Base-by-base conservation (phyloP, 2,797 vertebrate genomes). In the Sylvia borin region DNA sequence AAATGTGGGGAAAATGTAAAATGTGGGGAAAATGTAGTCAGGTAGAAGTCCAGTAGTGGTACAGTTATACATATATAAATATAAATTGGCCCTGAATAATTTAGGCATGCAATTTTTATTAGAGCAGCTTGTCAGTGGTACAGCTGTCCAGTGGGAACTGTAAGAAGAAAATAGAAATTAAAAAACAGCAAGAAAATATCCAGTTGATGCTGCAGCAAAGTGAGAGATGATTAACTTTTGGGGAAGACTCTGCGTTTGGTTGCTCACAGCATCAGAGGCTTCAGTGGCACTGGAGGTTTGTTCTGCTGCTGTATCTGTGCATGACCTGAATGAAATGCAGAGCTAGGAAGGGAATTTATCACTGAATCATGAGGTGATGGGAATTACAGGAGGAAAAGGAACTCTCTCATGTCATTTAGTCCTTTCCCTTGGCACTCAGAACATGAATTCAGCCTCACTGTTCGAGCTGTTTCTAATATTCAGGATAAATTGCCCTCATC, bases 401-500 rank as follows among this genome's bases (percentile, higher is more conserved):
- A 5, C 17, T 17, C 68, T 71, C 72, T 93, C 13, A 1, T 83
- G 82, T 91, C 73, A 73, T 75, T 91, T 70, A 79, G 47, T 32
- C 62, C 43, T 29, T 80, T 91, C 81, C 85, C 85, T 29, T 67
- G 93, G 54, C 85, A 84, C 79, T 17, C 18, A 78, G 85, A 73
- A 34, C 64, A 76, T 7, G 73, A 88, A 66, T 84, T 75, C 73
- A 64, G 89, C 9, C 64, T 93, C 61, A 1, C 71, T 64, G 50
- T 10, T 72, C 1, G 58, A 81, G 93, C 48, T 72, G 78, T 68
- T 91, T 76, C 85, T 80, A 68, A 87, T 85, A 84, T 78, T 75
- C 62, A 79, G 89, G 81, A 92, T 84, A 64, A 96, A 95, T 88
- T 76, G 57, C 73, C 64, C 79, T 83, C 82, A 16, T 65, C 78